Base-by-base conservation (phyloP, 2,888 invertebrate genomes). In the Stegana nigrithorax region DNA sequence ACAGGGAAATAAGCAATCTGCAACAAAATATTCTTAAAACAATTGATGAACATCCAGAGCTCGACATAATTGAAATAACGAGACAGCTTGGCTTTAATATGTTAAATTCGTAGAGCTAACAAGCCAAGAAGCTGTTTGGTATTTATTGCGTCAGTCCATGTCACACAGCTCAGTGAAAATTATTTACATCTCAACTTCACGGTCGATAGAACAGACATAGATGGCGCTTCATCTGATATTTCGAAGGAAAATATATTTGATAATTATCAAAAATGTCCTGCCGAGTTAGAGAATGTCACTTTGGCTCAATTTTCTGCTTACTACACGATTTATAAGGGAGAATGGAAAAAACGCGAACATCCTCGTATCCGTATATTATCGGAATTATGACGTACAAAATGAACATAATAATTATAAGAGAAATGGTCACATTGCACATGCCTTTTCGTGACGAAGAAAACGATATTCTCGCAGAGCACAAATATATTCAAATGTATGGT, bases 111-210 rank as follows among this genome's bases (percentile, higher is more conserved):
- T 77, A 19, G 83, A 84, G 67, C 81, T 85, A 66, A 65, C 78
- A 3, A 72, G 72, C 60, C 84, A 85, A 75, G 83, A 84, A 73
- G 84, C 66, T 4, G 68, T 63, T 51, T 66, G 66, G 66, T 68
- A 66, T 56, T 63, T 87, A 1, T 62, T 87, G 57, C 70, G 85
- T 32, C 74, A 84, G 64, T 83, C 84, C 8, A 87, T 86, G 85
- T 81, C 80, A 14, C 72, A 82, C 67, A 58, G 75, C 60, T 82
- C 80, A 6, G 50, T 63, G 42, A 62, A 67, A 42, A 61, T 83
- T 60, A 74, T 74, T 50, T 83, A 80, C 70, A 85, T 85, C 4
- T 78, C 82, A 39, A 85, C 83, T 27, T 66, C 80, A 19, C 83
- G 81, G 82, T 85, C 86, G 0, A 56, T 71, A 42, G 85, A 86